phyloP scores from a whole-genome alignment of 2,888 invertebrate species.

The Malthinus seriepunctatus region DNA sequence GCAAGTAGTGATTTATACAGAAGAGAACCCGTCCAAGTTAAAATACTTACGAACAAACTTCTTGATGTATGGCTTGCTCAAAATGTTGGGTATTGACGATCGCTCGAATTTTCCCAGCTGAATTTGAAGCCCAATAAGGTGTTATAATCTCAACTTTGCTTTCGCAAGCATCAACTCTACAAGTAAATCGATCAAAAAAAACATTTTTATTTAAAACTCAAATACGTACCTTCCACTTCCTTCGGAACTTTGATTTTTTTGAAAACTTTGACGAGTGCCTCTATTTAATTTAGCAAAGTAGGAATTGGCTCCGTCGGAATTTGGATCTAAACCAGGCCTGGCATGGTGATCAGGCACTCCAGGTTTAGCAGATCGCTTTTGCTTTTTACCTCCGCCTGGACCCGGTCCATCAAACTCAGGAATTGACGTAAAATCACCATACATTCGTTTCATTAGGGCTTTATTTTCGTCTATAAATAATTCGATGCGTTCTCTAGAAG shows the following conservation, averaged over 20 bases:
- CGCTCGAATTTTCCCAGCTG: conserved; percentile 86
- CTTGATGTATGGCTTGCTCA: conserved; percentile 93
- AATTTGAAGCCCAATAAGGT: conserved; percentile 93
- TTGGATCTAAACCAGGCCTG: conserved; percentile 54
- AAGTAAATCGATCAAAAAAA: conserved; percentile 30
- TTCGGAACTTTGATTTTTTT: conserved; percentile 58
- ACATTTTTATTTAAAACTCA: not conserved
- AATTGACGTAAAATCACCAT: conserved; percentile 81
- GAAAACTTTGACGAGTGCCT: conserved; percentile 59
- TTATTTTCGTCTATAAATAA: conserved; percentile 93
- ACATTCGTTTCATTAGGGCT: conserved; percentile 91
- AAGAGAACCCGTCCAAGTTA: no score
- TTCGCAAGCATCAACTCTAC: conserved; percentile 83
- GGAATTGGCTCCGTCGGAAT: conserved; percentile 56
- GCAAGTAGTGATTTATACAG: no score
- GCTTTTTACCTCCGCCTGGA: conserved; percentile 54
- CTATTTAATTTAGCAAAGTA: conserved; percentile 59
- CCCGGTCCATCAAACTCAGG: conserved; percentile 51
- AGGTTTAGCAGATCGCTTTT: conserved; percentile 51
- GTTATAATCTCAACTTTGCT: conserved; percentile 91
- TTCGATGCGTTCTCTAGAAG: conserved; percentile 84
- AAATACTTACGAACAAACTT: conserved; percentile 84
- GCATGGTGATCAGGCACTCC: conserved; percentile 64
- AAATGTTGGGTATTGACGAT: conserved; percentile 94
- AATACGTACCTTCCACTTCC: conserved; percentile 56